phyloP scores from a whole-genome alignment of 2,113 vertebrate genomes.

The Circaetus gallicus region DNA sequence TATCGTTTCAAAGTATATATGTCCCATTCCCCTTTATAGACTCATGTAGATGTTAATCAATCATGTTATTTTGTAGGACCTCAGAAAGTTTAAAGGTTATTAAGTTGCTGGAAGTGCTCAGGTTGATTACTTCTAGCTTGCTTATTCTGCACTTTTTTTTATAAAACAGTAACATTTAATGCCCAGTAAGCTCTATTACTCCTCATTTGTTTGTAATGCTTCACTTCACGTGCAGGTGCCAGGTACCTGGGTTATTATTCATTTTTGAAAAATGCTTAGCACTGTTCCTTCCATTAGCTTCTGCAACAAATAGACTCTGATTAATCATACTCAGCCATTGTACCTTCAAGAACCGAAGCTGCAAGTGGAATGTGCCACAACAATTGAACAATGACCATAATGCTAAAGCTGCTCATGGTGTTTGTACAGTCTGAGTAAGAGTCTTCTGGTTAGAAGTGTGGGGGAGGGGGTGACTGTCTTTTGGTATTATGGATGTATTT shows the following conservation, averaged over 20 bases:
- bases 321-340: conserved; percentile 30
- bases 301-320: conserved; percentile 38
- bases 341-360: not conserved
- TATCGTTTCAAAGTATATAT: not conserved
- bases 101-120: conserved; percentile 36
- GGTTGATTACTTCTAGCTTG: conserved; percentile 55
- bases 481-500: not conserved
- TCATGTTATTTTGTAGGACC: conserved; percentile 31
- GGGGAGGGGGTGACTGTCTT: no score
- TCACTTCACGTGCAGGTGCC: conserved; percentile 52
- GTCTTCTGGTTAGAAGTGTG: not conserved
- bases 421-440: not conserved
- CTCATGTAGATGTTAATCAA: conserved; percentile 38
- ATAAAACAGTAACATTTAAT: conserved; percentile 53
- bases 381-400: not conserved
- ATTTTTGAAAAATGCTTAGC: conserved; percentile 65
- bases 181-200: conserved; percentile 58
- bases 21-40: not conserved
- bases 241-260: conserved; percentile 40
- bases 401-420: not conserved
- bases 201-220: conserved; percentile 63
- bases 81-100: conserved; percentile 65
- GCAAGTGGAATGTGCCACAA: not conserved
- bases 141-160: conserved; percentile 58
- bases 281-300: conserved; percentile 9